Percentiles rank a stretch among this genome's conserved stretches.
Conservation (phyloP, 1,140 invertebrate species). For the Ctenoplectra terminalis region DNA sequence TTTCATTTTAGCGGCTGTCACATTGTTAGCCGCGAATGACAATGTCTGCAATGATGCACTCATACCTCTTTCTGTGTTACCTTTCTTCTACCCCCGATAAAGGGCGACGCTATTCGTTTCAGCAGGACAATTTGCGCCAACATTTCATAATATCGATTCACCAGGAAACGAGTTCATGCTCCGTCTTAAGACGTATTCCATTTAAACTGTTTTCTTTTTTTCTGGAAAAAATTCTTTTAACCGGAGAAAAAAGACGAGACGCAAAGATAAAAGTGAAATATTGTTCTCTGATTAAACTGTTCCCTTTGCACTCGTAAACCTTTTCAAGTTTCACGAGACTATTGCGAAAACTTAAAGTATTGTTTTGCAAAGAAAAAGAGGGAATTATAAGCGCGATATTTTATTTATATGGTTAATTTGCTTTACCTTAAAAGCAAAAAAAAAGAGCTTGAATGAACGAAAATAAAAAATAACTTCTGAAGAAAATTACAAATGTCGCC, state of each 20-base stretch:
- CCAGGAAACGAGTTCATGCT: constrained; percentile 20
- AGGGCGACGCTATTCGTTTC: constrained; percentile 42
- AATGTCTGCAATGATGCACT: constrained; percentile 41
- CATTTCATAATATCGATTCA: constrained; percentile 30
- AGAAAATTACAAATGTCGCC: too few species aligned
- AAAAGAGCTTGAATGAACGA: too few species aligned
- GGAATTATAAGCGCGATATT: too few species aligned
- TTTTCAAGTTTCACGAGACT: too few species aligned
- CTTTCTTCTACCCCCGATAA: constrained; percentile 24
- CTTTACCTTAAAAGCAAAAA: too few species aligned
- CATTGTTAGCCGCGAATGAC: constrained; percentile 67
- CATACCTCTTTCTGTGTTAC: constrained; percentile 21
- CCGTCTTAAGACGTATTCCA: constrained; percentile 7
- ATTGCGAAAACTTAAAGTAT: too few species aligned
- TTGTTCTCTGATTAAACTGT: too few species aligned
- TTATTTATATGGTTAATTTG: too few species aligned
- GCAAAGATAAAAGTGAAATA: neutral
- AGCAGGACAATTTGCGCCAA: constrained; percentile 55
- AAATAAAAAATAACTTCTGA: too few species aligned
- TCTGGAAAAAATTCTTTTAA: too few species aligned
- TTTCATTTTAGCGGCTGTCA: constrained; percentile 61
- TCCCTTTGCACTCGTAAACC: too few species aligned
- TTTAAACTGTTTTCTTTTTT: neutral
- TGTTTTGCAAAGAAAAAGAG: too few species aligned
- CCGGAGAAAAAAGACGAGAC: neutral